Base-by-base conservation (phyloP, 2,113 vertebrate species). In the Entelurus aequoreus region DNA sequence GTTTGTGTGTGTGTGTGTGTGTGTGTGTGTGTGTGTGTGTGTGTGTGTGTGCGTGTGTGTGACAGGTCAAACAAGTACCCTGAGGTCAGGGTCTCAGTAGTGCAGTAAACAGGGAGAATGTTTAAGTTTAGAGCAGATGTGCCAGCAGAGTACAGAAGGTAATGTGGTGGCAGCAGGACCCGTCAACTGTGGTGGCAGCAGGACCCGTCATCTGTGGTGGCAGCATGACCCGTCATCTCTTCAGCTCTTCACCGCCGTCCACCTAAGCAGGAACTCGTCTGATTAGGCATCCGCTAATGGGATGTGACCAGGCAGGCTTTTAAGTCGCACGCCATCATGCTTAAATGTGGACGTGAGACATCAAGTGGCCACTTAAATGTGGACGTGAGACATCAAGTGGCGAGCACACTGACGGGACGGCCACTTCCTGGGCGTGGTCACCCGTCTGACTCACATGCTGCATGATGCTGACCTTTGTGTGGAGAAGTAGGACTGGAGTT, bases 201-300 rank as follows among this genome's bases (percentile, higher is more conserved):
- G 19, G 19, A 19, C 19, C 19, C 19, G 19, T 19, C 19, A 19
- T 19, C 19, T 19, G 19, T 19, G 19, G 49, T 56, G 46, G 36
- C 19, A 48, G 28, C 51, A 62, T 60, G 63, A 76, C 8, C 28
- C 19, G 6, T 59, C 52, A 14, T 68, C 55, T 64, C 57, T 66
- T 48, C 69, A 54, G 65, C 56, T 42, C 64, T 54, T 82, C 53
- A 54, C 65, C 69, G 71, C 53, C 63, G 46, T 48, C 58, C 46
- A 48, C 76, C 74, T 59, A 53, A 16, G 16, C 55, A 6, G 60
- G 72, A 65, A 73, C 68, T 65, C 66, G 67, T 75, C 74, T 87
- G 86, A 88, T 87, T 85, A 80, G 75, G 71, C 74, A 48, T 72
- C 36, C 48, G 61, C 79, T 87, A 83, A 88, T 86, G 78, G 68